Evolutionary conservation across 2,888 invertebrate genomes (phyloP).

Genomic region (Lycaena phlaeas): DNA sequence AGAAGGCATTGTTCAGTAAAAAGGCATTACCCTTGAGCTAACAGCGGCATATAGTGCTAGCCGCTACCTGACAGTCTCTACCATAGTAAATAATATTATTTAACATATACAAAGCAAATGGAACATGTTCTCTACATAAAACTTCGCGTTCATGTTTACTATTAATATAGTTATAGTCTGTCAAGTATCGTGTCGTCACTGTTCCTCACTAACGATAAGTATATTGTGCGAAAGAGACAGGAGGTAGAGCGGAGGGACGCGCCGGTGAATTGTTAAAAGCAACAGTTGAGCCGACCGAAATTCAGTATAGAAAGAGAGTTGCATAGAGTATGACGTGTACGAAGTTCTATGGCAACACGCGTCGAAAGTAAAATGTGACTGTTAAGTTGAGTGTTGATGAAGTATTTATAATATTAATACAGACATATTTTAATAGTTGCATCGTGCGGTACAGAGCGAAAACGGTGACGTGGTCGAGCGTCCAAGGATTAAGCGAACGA

Average conservation of each 20-base stretch:
- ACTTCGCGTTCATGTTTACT: constrained; percentile 15
- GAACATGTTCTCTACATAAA: constrained; percentile 16
- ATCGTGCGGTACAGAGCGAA: constrained; percentile 23
- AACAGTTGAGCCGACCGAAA: constrained; percentile 61
- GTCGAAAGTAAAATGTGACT: constrained; percentile 60
- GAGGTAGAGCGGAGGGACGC: constrained; percentile 42
- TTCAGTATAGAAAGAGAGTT: constrained; percentile 57
- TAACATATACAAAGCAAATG: constrained; percentile 7
- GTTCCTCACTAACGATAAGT: constrained; percentile 30
- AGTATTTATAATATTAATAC: constrained; percentile 32
- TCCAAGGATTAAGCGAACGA: constrained; percentile 56
- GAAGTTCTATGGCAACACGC: constrained; percentile 32
- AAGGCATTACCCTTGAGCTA: too few relatives aligned
- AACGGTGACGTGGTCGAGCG: constrained; percentile 59
- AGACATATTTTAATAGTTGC: background rate
- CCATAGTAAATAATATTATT: constrained; percentile 15
- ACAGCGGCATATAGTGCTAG: too few relatives aligned
- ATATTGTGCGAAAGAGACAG: constrained; percentile 44
- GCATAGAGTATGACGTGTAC: constrained; percentile 35
- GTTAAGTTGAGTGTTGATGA: constrained; percentile 46
- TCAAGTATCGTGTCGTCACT: constrained; percentile 33
- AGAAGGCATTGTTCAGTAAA: too few relatives aligned
- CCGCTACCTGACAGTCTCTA: constrained; percentile 18
- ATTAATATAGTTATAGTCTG: constrained; percentile 22
- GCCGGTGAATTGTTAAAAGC: constrained; percentile 65